Percentiles rank a stretch among this genome's conserved stretches.
Evolutionary conservation across 2,113 vertebrate species (phyloP).

Genomic region (Notarius quadriscutis): DNA sequence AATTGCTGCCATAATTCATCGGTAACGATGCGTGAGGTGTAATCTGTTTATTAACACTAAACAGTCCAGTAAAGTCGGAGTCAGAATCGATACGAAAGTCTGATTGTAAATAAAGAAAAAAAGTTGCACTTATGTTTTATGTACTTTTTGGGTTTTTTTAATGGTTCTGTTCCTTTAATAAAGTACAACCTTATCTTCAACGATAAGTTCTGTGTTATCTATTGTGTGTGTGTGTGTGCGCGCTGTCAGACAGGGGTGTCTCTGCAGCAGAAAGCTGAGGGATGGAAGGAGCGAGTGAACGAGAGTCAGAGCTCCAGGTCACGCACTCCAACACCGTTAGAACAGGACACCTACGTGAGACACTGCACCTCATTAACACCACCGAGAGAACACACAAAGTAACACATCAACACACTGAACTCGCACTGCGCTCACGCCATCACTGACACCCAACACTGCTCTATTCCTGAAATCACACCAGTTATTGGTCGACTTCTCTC

Average conservation of each 20-base stretch:
- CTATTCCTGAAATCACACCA: too few relatives aligned
- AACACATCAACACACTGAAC: neutral
- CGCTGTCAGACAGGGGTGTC: slow-evolving; percentile 68
- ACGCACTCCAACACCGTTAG: slow-evolving; percentile 65
- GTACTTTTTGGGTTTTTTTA: neutral
- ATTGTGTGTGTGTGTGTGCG: slow-evolving; percentile 32
- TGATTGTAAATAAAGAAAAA: too few relatives aligned
- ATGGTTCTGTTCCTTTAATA: slow-evolving; percentile 54
- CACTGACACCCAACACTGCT: neutral
- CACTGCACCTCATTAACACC: neutral
- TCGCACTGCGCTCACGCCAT: neutral
- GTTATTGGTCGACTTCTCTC: neutral
- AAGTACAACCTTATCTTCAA: slow-evolving; percentile 58
- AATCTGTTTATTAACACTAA: neutral
- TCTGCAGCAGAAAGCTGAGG: slow-evolving; percentile 74
- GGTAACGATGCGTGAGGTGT: neutral
- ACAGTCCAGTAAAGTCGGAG: neutral
- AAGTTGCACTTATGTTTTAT: neutral
- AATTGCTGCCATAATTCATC: neutral
- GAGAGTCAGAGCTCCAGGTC: slow-evolving; percentile 68
- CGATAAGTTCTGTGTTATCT: neutral
- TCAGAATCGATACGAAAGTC: too few relatives aligned
- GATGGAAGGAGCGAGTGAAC: slow-evolving; percentile 76
- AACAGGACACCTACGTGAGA: slow-evolving; percentile 70
- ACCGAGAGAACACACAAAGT: neutral